Percentiles rank a stretch among this genome's conserved stretches.
These are phyloP conservation scores for Lanius collurio DNA, from an alignment of 2,113 vertebrate species.

Conservation along the genomic window DNA sequence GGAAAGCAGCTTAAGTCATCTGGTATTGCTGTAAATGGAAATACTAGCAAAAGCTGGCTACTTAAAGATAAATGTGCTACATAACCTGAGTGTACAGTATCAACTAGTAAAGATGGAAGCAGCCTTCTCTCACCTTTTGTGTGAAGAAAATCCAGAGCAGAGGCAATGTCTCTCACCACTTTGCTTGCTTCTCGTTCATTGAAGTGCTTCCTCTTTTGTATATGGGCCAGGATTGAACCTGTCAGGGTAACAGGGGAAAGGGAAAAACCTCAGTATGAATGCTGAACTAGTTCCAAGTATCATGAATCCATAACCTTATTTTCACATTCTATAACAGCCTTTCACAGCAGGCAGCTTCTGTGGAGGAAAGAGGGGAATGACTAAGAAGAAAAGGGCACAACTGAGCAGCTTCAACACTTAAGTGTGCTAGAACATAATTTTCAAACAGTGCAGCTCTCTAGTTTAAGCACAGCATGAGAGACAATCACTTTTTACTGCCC, in stretches of 20 bases:
- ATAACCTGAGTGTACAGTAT: neutral
- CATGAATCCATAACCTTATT: neutral
- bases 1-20: neutral
- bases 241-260: neutral
- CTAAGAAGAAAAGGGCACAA: neutral
- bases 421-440: neutral
- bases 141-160: conserved; percentile 92
- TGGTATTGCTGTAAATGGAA: neutral
- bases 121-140: conserved; percentile 84
- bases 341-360: neutral
- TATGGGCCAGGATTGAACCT: conserved; percentile 94
- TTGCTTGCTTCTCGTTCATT: conserved; percentile 93
- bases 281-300: neutral
- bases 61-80: neutral
- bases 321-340: neutral
- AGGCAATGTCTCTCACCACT: conserved; percentile 90
- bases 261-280: neutral
- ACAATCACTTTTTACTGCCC: neutral
- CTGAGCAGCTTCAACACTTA: neutral
- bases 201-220: conserved; percentile 93
- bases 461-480: neutral
- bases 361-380: neutral
- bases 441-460: neutral
- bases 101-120: neutral
- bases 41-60: neutral